phyloP scores from a whole-genome alignment of 2,888 invertebrate genomes.

The Hypena proboscidalis region DNA sequence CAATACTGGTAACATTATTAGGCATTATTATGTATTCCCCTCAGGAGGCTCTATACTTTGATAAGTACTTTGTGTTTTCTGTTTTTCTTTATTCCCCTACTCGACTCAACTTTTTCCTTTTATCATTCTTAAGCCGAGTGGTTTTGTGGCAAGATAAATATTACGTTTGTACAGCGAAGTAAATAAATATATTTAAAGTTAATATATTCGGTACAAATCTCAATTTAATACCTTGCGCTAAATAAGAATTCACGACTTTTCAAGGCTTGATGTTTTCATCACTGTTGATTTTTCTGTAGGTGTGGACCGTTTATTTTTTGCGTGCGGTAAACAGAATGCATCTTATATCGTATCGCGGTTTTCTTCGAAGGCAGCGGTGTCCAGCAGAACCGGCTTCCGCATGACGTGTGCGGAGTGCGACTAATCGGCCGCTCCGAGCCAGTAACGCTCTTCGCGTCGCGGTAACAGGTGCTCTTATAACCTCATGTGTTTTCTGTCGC shows the following conservation, averaged over 20 bases:
- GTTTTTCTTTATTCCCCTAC: slow-evolving; percentile 22
- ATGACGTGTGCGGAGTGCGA: slow-evolving; percentile 75
- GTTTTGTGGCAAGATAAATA: slow-evolving; percentile 22
- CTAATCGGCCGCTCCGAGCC: slow-evolving; percentile 74
- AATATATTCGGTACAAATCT: slow-evolving; percentile 10
- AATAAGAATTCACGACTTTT: slow-evolving; percentile 25
- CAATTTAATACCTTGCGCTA: slow-evolving; percentile 9
- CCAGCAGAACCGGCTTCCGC: slow-evolving; percentile 80
- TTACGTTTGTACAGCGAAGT: slow-evolving; percentile 6
- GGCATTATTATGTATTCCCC: slow-evolving; percentile 12
- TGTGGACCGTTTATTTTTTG: slow-evolving; percentile 34
- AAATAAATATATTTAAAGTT: slow-evolving; percentile 5
- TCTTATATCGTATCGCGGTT: slow-evolving; percentile 63
- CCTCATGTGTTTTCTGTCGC: slow-evolving; percentile 59
- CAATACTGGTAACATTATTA: slow-evolving; percentile 13
- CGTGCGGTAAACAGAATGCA: slow-evolving; percentile 54
- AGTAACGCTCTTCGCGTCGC: slow-evolving; percentile 79
- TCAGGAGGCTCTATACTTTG: slow-evolving; percentile 11
- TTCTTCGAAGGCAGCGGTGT: slow-evolving; percentile 69
- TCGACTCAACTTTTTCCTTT: slow-evolving; percentile 21
- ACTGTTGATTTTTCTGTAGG: slow-evolving; percentile 27
- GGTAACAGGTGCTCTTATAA: slow-evolving; percentile 75
- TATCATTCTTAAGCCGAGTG: slow-evolving; percentile 12
- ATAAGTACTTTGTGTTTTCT: slow-evolving; percentile 19
- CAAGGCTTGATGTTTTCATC: slow-evolving; percentile 32